phyloP scores from a whole-genome alignment of 2,888 invertebrate genomes.

The Thecophora atra region DNA sequence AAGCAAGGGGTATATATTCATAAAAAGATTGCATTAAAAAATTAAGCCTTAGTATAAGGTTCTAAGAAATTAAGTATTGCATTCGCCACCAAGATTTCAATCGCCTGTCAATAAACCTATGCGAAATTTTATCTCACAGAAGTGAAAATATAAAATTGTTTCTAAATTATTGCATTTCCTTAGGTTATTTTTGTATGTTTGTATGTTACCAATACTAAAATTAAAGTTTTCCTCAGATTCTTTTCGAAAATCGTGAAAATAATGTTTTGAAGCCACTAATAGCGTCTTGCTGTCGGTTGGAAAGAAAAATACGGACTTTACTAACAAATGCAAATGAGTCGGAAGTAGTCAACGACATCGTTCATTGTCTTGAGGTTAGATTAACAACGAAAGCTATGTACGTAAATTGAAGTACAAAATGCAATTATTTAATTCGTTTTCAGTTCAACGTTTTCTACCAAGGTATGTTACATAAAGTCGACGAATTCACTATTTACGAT shows the following conservation, averaged over 20 bases:
- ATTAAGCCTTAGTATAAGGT: too few relatives aligned
- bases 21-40: too few relatives aligned
- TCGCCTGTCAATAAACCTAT: too few relatives aligned
- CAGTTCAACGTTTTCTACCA: slow-evolving; percentile 65
- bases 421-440: slow-evolving; percentile 12
- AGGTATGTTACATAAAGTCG: slow-evolving; percentile 64
- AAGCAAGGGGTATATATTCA: too few relatives aligned
- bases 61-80: too few relatives aligned
- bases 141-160: too few relatives aligned
- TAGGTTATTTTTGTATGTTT: too few relatives aligned
- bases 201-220: background rate
- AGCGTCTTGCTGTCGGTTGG: slow-evolving; percentile 63
- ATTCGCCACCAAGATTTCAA: too few relatives aligned
- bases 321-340: slow-evolving; percentile 64
- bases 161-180: too few relatives aligned
- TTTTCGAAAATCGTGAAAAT: slow-evolving; percentile 61
- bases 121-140: too few relatives aligned
- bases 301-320: slow-evolving; percentile 61
- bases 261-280: slow-evolving; percentile 59
- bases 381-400: background rate
- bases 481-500: slow-evolving; percentile 61
- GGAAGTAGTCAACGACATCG: slow-evolving; percentile 64
- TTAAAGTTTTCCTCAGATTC: slow-evolving; percentile 49
- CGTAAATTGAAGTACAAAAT: background rate
- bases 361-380: slow-evolving; percentile 60